phyloP scores from a whole-genome alignment of 2,113 vertebrate genomes.

The Muntiacus muntjak region DNA sequence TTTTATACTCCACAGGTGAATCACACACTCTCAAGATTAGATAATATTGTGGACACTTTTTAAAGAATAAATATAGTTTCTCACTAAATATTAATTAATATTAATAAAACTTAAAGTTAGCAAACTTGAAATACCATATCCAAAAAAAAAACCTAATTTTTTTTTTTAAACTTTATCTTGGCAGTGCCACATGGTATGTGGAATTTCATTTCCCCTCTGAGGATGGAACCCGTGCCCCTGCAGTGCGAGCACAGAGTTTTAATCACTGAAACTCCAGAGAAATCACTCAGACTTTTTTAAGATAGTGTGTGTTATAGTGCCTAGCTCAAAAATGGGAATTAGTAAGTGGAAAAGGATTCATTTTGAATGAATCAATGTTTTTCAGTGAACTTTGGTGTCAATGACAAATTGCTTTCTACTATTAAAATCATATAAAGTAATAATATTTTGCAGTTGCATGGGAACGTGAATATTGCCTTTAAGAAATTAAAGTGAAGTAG shows the following conservation, averaged over 20 bases:
- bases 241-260: not conserved
- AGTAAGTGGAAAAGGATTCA: not conserved
- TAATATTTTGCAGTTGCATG: not conserved
- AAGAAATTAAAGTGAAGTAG: not conserved
- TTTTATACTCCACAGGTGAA: not conserved
- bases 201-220: not conserved
- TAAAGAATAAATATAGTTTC: not conserved
- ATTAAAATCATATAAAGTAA: not conserved
- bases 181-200: not conserved
- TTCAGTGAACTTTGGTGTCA: not conserved
- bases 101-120: not conserved
- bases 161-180: not conserved
- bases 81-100: not conserved
- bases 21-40: not conserved
- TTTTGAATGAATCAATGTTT: not conserved
- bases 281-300: not conserved
- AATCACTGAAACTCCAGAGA: not conserved
- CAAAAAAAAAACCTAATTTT: not conserved
- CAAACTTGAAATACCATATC: not conserved
- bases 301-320: not conserved
- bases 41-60: not conserved
- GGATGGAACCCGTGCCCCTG: not conserved
- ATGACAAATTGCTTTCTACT: not conserved
- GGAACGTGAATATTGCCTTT: not conserved
- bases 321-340: not conserved